Conservation (phyloP, 2,888 invertebrate genomes). For the Cylloceria caligata region DNA sequence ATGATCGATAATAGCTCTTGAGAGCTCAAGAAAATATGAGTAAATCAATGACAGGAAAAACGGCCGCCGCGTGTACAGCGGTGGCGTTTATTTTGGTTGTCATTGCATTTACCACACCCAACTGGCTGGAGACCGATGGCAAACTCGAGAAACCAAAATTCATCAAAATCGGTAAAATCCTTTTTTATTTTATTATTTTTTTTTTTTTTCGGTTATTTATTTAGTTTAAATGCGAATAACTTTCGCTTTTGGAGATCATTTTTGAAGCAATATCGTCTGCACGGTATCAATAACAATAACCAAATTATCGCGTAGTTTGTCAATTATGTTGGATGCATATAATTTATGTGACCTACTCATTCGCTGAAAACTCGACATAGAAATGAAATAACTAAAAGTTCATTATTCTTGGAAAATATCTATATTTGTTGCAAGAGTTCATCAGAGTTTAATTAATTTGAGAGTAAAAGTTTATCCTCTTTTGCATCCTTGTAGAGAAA, state of each 20-base stretch:
- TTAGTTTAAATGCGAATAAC: no score
- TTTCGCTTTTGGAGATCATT: no score
- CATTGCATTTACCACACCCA: constrained; percentile 97
- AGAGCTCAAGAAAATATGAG: constrained; percentile 74
- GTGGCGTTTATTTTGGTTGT: constrained; percentile 93
- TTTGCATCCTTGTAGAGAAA: no score
- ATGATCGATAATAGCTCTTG: not conserved
- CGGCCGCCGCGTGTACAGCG: constrained; percentile 92
- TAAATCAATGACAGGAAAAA: constrained; percentile 93
- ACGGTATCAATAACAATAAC: no score
- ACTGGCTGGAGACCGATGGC: constrained; percentile 97
- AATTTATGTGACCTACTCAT: not conserved
- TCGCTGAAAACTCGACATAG: no score
- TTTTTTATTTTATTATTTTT: not conserved
- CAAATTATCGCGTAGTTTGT: no score
- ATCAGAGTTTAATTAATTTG: no score
- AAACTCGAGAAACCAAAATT: constrained; percentile 92
- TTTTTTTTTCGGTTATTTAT: no score
- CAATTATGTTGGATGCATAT: constrained; percentile 4
- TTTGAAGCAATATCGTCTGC: not conserved
- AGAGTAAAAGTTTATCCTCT: no score
- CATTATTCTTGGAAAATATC: no score
- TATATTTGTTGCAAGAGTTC: no score
- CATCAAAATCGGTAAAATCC: constrained; percentile 90
- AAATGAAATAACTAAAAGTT: no score